A percentile compares a stretch with the other conserved stretches of the same genome.
These are phyloP conservation scores for Batillaria attramentaria DNA, from an alignment of 1,140 invertebrate genomes.

Conservation along the genomic window DNA sequence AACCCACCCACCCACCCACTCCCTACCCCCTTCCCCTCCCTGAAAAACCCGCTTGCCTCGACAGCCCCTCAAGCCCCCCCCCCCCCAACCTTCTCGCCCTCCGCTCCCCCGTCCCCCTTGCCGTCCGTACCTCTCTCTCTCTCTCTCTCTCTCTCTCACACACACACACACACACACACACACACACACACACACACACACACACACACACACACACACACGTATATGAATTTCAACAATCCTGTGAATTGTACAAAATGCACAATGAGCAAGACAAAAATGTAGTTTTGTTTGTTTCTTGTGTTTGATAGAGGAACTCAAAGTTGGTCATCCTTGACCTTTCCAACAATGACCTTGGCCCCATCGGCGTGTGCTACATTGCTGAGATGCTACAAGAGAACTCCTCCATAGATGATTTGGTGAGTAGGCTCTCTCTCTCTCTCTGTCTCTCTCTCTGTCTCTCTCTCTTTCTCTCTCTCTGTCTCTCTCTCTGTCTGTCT, in stretches of 20 bases:
- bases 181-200: conserved; percentile 3
- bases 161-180: conserved; percentile 10
- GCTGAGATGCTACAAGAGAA: conserved; percentile 56
- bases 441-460: neutral
- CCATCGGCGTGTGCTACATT: conserved; percentile 46
- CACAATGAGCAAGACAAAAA: neutral
- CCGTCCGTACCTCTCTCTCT: neutral
- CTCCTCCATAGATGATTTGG: conserved; percentile 47
- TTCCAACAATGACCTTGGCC: conserved; percentile 52
- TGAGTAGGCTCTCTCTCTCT: conserved; percentile 28
- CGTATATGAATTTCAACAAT: neutral
- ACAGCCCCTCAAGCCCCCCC: too few relatives aligned
- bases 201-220: neutral
- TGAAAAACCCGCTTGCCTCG: too few relatives aligned
- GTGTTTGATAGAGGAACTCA: conserved; percentile 43
- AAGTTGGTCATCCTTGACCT: conserved; percentile 46
- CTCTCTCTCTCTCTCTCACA: neutral
- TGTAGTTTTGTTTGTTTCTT: neutral
- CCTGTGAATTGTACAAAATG: neutral
- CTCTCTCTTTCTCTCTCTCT: neutral
- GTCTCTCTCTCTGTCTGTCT: neutral
- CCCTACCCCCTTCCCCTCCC: too few relatives aligned
- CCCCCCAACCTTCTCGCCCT: too few relatives aligned
- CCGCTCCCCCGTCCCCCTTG: too few relatives aligned
- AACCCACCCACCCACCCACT: too few relatives aligned